Base-by-base conservation (phyloP, 2,888 invertebrate species). In the Listrodromus nycthemerus region DNA sequence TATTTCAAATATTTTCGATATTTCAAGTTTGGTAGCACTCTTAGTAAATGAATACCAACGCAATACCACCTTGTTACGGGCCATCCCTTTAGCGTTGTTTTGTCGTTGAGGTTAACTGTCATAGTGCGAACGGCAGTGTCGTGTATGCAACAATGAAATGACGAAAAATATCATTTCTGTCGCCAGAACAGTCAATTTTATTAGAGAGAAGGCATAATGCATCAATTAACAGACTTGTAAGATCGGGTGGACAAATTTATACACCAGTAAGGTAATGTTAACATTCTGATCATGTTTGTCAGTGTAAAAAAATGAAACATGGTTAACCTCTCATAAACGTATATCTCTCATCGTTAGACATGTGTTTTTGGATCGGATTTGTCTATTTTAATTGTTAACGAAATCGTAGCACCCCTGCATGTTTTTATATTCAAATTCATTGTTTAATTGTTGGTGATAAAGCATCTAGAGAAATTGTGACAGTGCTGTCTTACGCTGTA, bases 71-170 rank as follows among this genome's bases (percentile, higher is more conserved):
- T n/a, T n/a, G n/a, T n/a, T n/a, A n/a, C n/a, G n/a, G n/a, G n/a
- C n/a, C n/a, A n/a, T n/a, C n/a, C n/a, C n/a, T n/a, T n/a, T 19
- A 3, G 10, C 1, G 48, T 65, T 75, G 52, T 65, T 75, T 75
- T 52, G 75, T 7, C 41, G 52, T 78, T 52, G 52, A 70, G 78
- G 70, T 78, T 78, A 78, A 58, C 37, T 24, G 78, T 65, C 70
- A 48, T 33, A 10, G n/a, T 6, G 21, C 16, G 41, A 10, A 33
- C 16, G 21, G n/a, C 10, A 16, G 19, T 10, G 24, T 58, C 19
- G 16, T n/a, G 41, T 16, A 45, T 41, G 7, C 41, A n/a, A 24
- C 21, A 41, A 55, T 58, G 41, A 30, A 27, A 61, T 58, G 41
- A 66, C 21, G 41, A 61, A 33, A 37, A 27, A 24, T 13, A 19